Conservation (phyloP, 2,888 invertebrate species). For the Cryptus viduatorius region DNA sequence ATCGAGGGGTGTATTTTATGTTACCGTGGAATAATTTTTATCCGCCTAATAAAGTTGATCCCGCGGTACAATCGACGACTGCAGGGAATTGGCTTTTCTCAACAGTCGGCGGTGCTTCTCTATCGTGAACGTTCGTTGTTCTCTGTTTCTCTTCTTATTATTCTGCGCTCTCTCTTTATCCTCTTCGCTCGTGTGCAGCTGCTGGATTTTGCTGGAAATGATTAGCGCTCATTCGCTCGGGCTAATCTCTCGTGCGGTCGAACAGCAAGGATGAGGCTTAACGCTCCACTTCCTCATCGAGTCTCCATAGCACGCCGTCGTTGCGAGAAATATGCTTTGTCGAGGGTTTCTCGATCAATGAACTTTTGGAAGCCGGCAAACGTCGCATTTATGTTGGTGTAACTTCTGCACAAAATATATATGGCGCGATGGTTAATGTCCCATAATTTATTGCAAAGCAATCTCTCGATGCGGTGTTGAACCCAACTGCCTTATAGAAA, state of each 20-base stretch:
- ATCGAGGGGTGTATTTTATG: slow-evolving; percentile 26
- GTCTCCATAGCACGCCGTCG: not conserved
- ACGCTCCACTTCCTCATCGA: slow-evolving; percentile 35
- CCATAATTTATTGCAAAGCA: not conserved
- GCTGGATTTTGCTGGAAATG: slow-evolving; percentile 55
- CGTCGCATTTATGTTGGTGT: not conserved
- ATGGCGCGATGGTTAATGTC: slow-evolving; percentile 11
- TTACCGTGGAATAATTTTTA: slow-evolving; percentile 71
- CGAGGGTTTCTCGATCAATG: slow-evolving; percentile 30
- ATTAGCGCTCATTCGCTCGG: slow-evolving; percentile 63
- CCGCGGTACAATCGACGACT: slow-evolving; percentile 62
- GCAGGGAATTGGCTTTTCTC: slow-evolving; percentile 67
- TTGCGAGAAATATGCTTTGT: slow-evolving; percentile 58
- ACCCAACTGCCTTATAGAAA: no score
- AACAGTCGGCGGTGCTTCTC: slow-evolving; percentile 54
- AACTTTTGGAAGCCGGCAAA: not conserved
- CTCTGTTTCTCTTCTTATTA: slow-evolving; percentile 4
- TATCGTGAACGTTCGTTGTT: slow-evolving; percentile 28
- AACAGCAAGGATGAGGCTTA: not conserved
- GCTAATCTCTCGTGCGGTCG: slow-evolving; percentile 65
- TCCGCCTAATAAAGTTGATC: slow-evolving; percentile 73
- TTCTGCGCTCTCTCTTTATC: slow-evolving; percentile 12
- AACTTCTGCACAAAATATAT: not conserved
- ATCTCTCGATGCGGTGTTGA: slow-evolving; percentile 8
- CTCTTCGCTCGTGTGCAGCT: slow-evolving; percentile 28